Base-by-base conservation (phyloP, 2,888 invertebrate genomes). In the Margaritifera margaritifera region DNA sequence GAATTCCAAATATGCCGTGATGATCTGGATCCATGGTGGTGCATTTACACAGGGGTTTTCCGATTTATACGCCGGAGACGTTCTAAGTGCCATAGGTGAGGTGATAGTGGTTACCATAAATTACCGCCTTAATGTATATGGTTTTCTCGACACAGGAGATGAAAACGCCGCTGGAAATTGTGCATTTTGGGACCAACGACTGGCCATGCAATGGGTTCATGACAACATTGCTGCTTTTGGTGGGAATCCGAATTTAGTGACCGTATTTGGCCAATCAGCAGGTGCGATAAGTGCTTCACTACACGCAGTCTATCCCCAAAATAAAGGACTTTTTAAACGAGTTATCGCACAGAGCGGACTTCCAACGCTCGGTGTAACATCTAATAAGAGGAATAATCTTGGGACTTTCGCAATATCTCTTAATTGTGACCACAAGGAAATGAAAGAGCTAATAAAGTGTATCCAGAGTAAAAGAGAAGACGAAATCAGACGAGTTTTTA, bases 181-280 rank as follows among this genome's bases (percentile, higher is more conserved):
- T 25, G 67, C 62, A 11, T 22, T 67, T 6, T 67, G 67, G 67
- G 67, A 67, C 31, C 67, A 67, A 57, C 56, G 53, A 27, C 24
- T 67, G 1, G 67, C 67, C 1, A 54, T 67, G 50, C 42, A 62
- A 31, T 67, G 67, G 67, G 67, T 67, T 50, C 54, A 67, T 11
- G 20, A 57, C 19, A 67, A 67, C n/a, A 67, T 67, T 22, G 58
- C n/a, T 4, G 61, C 62, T n/a, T 67, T 67, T 27, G 67, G 67
- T 31, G 67, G 67, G 18, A 58, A 67, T n/a, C 58, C 62, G 19
- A 27, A 42, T n/a, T 67, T 57, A n/a, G 62, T 67, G 15, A 67
- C 67, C 6, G 62, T 67, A n/a, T 67, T 67, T 62, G 67, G 67
- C 18, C 57, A 67, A 62, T 67, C 67, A 55, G 67, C 67, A 2